These are phyloP conservation scores for Mechanitis messenoides DNA, from an alignment of 2,888 invertebrate species.

Conservation along the genomic window DNA sequence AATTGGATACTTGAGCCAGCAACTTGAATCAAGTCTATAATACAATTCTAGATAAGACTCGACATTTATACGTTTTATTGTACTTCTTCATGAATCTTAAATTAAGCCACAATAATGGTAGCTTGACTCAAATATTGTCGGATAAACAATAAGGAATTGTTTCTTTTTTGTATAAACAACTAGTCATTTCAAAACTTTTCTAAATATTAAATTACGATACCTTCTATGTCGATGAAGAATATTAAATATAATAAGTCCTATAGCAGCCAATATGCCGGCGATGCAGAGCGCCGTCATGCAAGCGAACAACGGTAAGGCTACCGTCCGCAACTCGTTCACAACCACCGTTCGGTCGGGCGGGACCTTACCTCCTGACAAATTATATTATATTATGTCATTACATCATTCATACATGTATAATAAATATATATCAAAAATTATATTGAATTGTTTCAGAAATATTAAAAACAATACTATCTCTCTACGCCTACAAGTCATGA, in stretches of 20 bases:
- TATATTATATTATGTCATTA: background rate
- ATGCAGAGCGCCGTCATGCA: constrained; percentile 95
- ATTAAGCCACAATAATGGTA: background rate
- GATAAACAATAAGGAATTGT: background rate
- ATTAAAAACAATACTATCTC: too few species aligned
- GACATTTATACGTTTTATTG: constrained; percentile 9
- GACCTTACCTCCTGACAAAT: constrained; percentile 84
- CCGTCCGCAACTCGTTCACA: constrained; percentile 87
- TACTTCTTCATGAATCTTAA: constrained; percentile 2
- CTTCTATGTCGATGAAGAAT: constrained; percentile 93
- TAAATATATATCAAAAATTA: too few species aligned
- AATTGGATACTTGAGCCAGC: constrained; percentile 22
- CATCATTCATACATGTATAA: too few species aligned
- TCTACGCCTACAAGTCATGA: too few species aligned
- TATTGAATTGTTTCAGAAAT: too few species aligned
- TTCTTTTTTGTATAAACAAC: background rate
- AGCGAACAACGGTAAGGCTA: constrained; percentile 92
- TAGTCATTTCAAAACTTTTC: background rate
- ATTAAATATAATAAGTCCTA: constrained; percentile 93
- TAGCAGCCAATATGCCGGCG: constrained; percentile 90
- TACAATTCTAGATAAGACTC: constrained; percentile 11
- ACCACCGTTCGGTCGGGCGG: constrained; percentile 97
- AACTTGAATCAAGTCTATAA: constrained; percentile 10
- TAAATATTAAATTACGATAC: constrained; percentile 67
- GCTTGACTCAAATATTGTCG: background rate